phyloP scores from a whole-genome alignment of 2,113 vertebrate species.

The Mesocricetus auratus region DNA sequence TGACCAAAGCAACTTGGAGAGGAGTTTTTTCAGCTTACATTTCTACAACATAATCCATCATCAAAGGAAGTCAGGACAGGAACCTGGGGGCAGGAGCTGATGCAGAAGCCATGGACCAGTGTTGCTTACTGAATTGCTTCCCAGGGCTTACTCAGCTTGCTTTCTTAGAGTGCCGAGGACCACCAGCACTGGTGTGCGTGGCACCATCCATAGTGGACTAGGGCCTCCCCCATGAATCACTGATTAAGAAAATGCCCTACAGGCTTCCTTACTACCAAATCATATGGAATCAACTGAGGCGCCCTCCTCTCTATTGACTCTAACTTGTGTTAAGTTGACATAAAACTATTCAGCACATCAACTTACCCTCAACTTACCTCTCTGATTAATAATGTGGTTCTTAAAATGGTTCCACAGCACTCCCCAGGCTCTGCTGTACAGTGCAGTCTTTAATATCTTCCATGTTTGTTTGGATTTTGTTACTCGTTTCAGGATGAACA shows the following conservation, averaged over 20 bases:
- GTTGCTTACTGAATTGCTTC: too few species aligned
- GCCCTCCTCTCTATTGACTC: not conserved
- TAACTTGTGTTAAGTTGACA: not conserved
- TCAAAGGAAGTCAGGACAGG: not conserved
- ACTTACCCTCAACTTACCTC: not conserved
- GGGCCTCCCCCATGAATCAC: not conserved
- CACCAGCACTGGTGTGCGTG: not conserved
- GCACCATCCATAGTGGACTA: not conserved
- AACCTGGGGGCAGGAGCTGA: too few species aligned
- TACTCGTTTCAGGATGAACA: slow-evolving; percentile 6
- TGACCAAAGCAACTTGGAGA: not conserved
- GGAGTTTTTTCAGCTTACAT: not conserved
- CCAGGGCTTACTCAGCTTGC: too few species aligned
- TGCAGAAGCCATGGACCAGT: too few species aligned
- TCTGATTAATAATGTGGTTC: slow-evolving; percentile 18
- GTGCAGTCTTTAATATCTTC: not conserved
- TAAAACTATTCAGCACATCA: not conserved
- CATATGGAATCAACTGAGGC: not conserved
- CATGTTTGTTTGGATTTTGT: not conserved
- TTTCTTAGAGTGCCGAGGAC: too few species aligned
- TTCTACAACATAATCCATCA: not conserved
- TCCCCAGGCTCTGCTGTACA: not conserved
- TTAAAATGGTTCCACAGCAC: not conserved
- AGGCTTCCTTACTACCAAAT: not conserved
- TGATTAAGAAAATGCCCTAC: not conserved